Evolutionary conservation across 2,113 vertebrate genomes (phyloP), one percentile per base, ranked within the genome.

Genomic region (Pelusios castaneus): DNA sequence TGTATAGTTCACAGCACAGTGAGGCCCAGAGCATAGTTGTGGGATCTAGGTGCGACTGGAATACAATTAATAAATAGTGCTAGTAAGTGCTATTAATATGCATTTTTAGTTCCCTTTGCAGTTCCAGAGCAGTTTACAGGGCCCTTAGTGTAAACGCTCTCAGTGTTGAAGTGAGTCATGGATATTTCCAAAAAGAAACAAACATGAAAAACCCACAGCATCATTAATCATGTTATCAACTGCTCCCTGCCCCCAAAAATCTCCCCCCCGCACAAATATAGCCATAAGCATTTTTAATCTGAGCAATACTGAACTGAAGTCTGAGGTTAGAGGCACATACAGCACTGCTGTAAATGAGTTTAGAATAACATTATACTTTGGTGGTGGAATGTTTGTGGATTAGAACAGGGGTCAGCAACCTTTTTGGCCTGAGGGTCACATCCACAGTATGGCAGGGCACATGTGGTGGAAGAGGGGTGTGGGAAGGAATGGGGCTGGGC

Each of bases 241-340:
- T 1, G 2, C 63, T 38, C n/a, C n/a, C 45, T n/a, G n/a, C 43
- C 3, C 52, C 5, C 14, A 60, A 31, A 60, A 60, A 60, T 29
- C 27, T 29, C 29, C 47, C 82, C 89, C 85, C 63, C 10, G 47
- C 47, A 47, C 16, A 70, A 70, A 70, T 19, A 38, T 70, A 73
- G 29, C 12, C 41, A 52, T 1, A 2, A 31, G 8, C 16, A 29
- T 78, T 75, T 82, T 78, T 38, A 58, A 41, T 38, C 55, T 76
- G 29, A 56, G 2, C 43, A 38, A 38, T 1, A 10, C 0, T 2
- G 49, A 56, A 70, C 43, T 2, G 9, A 76, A 45, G 8, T 13
- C 41, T 0, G 14, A 27, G 34, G 14, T 41, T 4, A 4, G 45
- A 86, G 17, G 47, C 16, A 21, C 6, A 1, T 3, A 8, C 8